These are phyloP conservation scores for Oenanthe oenanthe DNA, from an alignment of 2,113 vertebrate species.

Conservation along the genomic window DNA sequence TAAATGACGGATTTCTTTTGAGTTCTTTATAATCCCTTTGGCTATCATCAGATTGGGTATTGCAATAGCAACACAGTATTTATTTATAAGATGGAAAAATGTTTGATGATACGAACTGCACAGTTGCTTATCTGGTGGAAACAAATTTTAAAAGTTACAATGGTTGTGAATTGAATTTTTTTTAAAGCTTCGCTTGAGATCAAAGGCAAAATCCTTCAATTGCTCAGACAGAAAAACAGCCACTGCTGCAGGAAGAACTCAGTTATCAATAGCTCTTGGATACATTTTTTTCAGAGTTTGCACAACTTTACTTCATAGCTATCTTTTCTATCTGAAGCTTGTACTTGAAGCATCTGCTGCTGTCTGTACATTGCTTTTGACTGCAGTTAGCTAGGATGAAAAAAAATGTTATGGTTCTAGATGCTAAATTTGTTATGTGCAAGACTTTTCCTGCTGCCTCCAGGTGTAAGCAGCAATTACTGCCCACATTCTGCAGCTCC, in stretches of 20 bases:
- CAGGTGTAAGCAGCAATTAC: neutral
- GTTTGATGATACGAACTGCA: neutral
- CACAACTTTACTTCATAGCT: neutral
- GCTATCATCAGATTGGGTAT: neutral
- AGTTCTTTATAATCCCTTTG: neutral
- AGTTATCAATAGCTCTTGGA: neutral
- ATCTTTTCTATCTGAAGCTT: neutral
- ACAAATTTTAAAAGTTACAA: neutral
- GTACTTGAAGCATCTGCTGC: neutral
- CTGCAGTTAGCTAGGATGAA: neutral
- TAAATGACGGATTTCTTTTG: neutral
- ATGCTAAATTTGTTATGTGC: neutral
- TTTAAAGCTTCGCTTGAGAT: neutral
- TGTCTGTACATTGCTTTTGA: neutral
- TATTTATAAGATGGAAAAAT: neutral
- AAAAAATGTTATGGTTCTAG: neutral
- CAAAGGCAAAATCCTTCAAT: neutral
- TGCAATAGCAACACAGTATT: neutral
- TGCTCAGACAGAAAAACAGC: neutral
- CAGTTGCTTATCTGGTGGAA: neutral
- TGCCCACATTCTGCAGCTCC: neutral
- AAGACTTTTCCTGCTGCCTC: neutral
- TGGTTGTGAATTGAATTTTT: neutral
- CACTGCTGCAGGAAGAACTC: neutral
- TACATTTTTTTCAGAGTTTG: neutral